Evolutionary conservation across 2,113 vertebrate genomes (phyloP), one percentile per base, ranked within the genome.

Genomic region (Neolamprologus sp.): DNA sequence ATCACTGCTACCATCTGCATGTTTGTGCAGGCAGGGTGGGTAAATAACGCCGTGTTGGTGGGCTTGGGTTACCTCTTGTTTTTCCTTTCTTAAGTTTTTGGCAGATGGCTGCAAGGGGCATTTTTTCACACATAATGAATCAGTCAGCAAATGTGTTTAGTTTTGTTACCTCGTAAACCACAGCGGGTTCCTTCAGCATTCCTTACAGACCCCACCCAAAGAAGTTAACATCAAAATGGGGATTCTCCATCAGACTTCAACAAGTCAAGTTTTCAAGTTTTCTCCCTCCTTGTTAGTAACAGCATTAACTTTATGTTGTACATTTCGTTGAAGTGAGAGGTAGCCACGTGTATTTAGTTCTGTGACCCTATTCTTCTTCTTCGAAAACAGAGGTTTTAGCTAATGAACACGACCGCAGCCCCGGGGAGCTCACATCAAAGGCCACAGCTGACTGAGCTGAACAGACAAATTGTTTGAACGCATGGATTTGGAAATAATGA

Each of bases 401-500:
- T 93, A 95, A 95, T 94, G 93, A 94, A 92, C 91, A 90, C 81
- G 80, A 84, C 49, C 58, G 19, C 81, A 92, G 93, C 92, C 83
- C 82, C 75, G 23, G 91, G 93, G 89, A 90, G 92, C 81, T 68
- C 78, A 95, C 95, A 95, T 96, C 94, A 97, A 95, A 96, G 94
- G 82, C 87, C 82, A 82, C 82, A 86, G 91, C 93, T 93, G 93
- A 95, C 94, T 92, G 94, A 92, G 95, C 94, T 88, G 92, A 95
- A 91, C 90, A 87, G 89, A 94, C 92, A 94, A 92, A 94, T 95
- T 95, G 94, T 95, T 93, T 95, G 87, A 95, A 93, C 89, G 92
- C 94, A 94, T 81, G 92, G 92, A 91, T 94, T 95, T 90, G 94
- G 95, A 95, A 95, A 91, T 96, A 96, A 96, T 92, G 92, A 93